A percentile compares a stretch with the other conserved stretches of the same genome.
These are phyloP conservation scores for Girardinus metallicus DNA, from an alignment of 2,797 vertebrate genomes.

Conservation along the genomic window DNA sequence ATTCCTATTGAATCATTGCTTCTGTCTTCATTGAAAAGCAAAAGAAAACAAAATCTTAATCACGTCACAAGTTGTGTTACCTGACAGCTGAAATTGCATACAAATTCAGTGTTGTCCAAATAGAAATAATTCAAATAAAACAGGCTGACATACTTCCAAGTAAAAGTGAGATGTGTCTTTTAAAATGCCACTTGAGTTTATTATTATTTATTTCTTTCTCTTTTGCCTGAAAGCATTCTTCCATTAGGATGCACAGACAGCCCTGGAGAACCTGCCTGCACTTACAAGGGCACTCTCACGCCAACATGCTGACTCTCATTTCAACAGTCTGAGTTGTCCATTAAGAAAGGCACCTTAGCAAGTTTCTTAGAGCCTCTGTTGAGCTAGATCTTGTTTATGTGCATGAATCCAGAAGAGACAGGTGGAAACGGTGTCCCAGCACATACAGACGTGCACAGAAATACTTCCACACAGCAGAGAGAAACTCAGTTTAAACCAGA, in stretches of 20 bases:
- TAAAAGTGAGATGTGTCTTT: background rate
- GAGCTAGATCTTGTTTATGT: conserved; percentile 36
- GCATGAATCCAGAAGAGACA: conserved; percentile 39
- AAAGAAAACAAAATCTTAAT: background rate
- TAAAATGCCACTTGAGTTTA: conserved; percentile 3
- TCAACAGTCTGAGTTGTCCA: conserved; percentile 47
- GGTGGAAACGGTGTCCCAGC: conserved; percentile 28
- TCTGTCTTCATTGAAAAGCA: background rate
- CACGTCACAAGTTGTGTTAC: background rate
- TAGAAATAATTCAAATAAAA: background rate
- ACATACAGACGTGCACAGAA: conserved; percentile 15
- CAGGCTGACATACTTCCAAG: background rate
- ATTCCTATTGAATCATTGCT: background rate
- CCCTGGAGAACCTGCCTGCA: conserved; percentile 8
- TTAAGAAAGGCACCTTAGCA: conserved; percentile 42
- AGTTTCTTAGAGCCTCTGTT: conserved; percentile 37
- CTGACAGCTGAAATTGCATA: background rate
- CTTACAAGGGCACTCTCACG: conserved; percentile 39
- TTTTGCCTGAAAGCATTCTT: conserved; percentile 20
- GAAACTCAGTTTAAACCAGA: conserved; percentile 63
- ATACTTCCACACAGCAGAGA: conserved; percentile 17
- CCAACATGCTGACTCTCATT: conserved; percentile 59
- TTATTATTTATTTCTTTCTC: conserved; percentile 8
- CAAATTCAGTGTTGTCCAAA: background rate
- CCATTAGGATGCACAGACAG: conserved; percentile 41